These are phyloP conservation scores for Patella pellucida DNA, from an alignment of 2,888 invertebrate genomes.

Conservation along the genomic window DNA sequence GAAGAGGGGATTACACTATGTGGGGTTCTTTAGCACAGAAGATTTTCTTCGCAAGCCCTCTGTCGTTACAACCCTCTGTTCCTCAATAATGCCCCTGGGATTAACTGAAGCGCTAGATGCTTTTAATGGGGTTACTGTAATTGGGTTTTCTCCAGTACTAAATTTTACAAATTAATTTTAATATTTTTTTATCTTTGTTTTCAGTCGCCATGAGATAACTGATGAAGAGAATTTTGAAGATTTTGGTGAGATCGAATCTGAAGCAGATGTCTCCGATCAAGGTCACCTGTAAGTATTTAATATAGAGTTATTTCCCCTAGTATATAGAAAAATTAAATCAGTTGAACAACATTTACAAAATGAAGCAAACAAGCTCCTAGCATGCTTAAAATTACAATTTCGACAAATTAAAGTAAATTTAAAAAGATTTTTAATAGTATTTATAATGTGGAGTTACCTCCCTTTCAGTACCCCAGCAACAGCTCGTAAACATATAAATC, in stretches of 20 bases:
- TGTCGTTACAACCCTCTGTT: no score
- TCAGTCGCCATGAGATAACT: slow-evolving; percentile 54
- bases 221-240: slow-evolving; percentile 66
- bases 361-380: no score
- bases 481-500: slow-evolving; percentile 30
- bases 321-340: not conserved
- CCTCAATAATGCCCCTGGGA: no score
- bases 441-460: not conserved
- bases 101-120: no score
- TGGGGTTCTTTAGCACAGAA: no score
- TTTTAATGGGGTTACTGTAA: no score
- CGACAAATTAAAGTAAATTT: no score
- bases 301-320: not conserved
- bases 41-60: no score
- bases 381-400: no score
- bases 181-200: slow-evolving; percentile 24
- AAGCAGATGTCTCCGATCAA: slow-evolving; percentile 44
- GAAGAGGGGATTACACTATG: no score
- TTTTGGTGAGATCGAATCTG: slow-evolving; percentile 76
- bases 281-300: slow-evolving; percentile 39
- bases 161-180: not conserved
- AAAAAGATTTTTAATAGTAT: not conserved
- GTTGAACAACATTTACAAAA: not conserved
- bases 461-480: slow-evolving; percentile 38
- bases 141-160: not conserved